Percentiles rank a stretch among this genome's conserved stretches.
Evolutionary conservation across 2,113 vertebrate species (phyloP).

Genomic region (Lathamus discolor): DNA sequence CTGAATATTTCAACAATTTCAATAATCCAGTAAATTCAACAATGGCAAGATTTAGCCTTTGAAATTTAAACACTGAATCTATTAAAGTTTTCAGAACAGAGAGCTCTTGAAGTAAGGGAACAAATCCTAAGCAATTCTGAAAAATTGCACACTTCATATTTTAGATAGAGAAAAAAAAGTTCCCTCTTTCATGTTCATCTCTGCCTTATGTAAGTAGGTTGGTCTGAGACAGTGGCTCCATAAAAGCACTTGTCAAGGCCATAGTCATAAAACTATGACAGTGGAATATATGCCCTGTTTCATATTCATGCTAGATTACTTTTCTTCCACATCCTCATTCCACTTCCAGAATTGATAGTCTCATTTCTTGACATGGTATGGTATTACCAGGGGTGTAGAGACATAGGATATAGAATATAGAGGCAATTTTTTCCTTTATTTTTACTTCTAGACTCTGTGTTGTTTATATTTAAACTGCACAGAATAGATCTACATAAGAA

Average conservation of each 20-base stretch:
- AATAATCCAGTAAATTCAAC: background rate
- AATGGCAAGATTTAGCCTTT: background rate
- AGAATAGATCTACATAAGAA: background rate
- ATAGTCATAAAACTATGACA: background rate
- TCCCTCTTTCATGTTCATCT: background rate
- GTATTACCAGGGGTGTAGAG: background rate
- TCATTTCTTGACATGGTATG: background rate
- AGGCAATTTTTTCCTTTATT: background rate
- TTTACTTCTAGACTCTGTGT: background rate
- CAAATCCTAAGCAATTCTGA: background rate
- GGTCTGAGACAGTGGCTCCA: background rate
- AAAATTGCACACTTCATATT: background rate
- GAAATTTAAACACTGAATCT: background rate
- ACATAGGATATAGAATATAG: background rate
- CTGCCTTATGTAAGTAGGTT: background rate
- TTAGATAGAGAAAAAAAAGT: background rate
- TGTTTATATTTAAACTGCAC: background rate
- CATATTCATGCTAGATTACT: background rate
- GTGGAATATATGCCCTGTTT: background rate
- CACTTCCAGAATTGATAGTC: background rate
- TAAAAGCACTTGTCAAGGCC: slow-evolving; percentile 15
- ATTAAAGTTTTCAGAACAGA: background rate
- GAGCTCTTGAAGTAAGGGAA: background rate
- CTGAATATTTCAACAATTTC: background rate
- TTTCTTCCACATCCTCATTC: background rate